These are phyloP conservation scores for Pampusana beccarii DNA, from an alignment of 2,113 vertebrate genomes.

Conservation along the genomic window DNA sequence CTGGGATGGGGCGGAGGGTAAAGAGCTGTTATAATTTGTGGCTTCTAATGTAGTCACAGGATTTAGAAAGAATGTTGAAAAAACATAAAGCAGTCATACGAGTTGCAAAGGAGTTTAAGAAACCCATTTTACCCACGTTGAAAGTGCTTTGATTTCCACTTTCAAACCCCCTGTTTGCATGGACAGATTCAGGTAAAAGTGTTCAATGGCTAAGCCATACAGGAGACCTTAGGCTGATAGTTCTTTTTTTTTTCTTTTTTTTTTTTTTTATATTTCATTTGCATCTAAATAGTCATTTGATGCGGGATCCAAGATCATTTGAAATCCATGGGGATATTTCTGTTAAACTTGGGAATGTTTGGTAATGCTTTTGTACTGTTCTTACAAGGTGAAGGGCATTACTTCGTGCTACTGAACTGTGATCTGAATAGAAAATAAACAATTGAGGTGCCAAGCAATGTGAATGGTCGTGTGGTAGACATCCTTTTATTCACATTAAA, in stretches of 20 bases:
- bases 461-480: neutral
- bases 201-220: neutral
- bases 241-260: neutral
- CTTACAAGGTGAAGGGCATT: neutral
- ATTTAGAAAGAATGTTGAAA: neutral
- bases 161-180: rapidly evolving
- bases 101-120: neutral
- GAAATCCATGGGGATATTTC: neutral
- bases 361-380: neutral
- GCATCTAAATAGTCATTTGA: neutral
- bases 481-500: neutral
- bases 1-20: neutral
- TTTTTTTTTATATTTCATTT: neutral
- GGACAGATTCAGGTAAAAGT: rapidly evolving
- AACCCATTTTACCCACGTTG: rapidly evolving
- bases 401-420: neutral
- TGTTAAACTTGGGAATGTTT: neutral
- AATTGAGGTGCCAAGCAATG: neutral
- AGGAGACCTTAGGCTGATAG: neutral
- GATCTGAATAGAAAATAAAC: neutral
- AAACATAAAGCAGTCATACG: neutral
- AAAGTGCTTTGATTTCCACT: neutral
- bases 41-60: neutral
- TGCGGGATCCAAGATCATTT: rapidly evolving
- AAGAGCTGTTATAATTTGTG: neutral